These are phyloP conservation scores for Drosophila takahashii DNA, from an alignment of 1,140 invertebrate species.

Conservation along the genomic window DNA sequence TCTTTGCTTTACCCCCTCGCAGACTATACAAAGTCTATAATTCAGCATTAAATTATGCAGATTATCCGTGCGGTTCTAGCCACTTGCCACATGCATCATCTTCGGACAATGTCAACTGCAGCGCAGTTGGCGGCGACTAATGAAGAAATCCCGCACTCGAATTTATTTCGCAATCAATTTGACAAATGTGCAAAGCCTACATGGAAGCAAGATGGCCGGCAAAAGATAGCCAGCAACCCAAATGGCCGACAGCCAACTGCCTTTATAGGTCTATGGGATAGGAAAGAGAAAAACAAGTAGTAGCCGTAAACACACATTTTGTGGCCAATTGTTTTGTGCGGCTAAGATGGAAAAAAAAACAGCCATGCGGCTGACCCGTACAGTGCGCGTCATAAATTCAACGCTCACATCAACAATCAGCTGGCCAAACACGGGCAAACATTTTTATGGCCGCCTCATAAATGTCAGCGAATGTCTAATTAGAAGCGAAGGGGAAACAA, in stretches of 20 bases:
- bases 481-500: conserved; percentile 13
- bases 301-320: conserved; percentile 61
- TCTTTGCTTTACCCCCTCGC: not conserved
- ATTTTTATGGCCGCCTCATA: conserved; percentile 39
- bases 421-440: conserved; percentile 49
- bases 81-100: conserved; percentile 67
- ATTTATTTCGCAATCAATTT: conserved; percentile 80
- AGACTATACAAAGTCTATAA: conserved; percentile 59
- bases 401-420: conserved; percentile 34
- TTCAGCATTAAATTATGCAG: conserved; percentile 78
- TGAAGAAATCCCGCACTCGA: conserved; percentile 62
- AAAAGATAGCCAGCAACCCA: conserved; percentile 31
- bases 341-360: not conserved
- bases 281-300: conserved; percentile 19
- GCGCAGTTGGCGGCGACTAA: conserved; percentile 29
- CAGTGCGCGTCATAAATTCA: conserved; percentile 55
- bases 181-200: conserved; percentile 71
- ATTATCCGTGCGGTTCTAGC: conserved; percentile 47
- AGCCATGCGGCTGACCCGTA: conserved; percentile 22
- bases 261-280: conserved; percentile 47
- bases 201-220: conserved; percentile 37
- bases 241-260: conserved; percentile 38
- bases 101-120: conserved; percentile 61
- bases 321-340: conserved; percentile 52
- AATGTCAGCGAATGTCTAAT: conserved; percentile 56